Conservation (phyloP, 2,113 vertebrate genomes). For the Echinops telfairi region DNA sequence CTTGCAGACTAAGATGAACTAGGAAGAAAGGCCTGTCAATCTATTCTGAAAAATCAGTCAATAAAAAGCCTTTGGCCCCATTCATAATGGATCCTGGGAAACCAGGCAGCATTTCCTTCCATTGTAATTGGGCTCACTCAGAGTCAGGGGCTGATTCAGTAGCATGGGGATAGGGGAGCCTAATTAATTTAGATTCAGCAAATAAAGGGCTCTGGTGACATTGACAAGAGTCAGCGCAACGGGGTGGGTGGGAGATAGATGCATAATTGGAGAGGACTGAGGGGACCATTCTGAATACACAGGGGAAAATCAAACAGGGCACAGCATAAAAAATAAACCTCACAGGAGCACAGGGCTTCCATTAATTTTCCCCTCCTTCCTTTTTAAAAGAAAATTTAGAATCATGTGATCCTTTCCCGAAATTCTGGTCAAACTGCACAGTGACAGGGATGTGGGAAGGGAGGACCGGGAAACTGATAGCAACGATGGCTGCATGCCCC, state of each 20-base stretch:
- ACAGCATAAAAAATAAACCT: background rate
- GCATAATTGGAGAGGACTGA: background rate
- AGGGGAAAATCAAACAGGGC: background rate
- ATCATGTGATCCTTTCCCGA: too few species aligned
- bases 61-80: background rate
- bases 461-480: too few species aligned
- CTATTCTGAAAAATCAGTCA: background rate
- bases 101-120: background rate
- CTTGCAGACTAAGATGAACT: background rate
- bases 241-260: background rate
- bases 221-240: background rate
- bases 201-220: background rate
- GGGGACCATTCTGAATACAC: background rate
- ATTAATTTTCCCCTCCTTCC: background rate
- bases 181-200: background rate
- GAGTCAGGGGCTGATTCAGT: background rate
- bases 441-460: too few species aligned
- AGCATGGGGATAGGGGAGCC: too few species aligned
- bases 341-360: background rate
- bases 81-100: background rate
- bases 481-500: too few species aligned
- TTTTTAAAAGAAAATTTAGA: background rate
- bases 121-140: background rate
- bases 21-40: background rate
- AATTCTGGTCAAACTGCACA: too few species aligned